Evolutionary conservation across 2,888 invertebrate species (phyloP), one percentile per base, ranked within the genome.

Genomic region (Drosophila sordidula): DNA sequence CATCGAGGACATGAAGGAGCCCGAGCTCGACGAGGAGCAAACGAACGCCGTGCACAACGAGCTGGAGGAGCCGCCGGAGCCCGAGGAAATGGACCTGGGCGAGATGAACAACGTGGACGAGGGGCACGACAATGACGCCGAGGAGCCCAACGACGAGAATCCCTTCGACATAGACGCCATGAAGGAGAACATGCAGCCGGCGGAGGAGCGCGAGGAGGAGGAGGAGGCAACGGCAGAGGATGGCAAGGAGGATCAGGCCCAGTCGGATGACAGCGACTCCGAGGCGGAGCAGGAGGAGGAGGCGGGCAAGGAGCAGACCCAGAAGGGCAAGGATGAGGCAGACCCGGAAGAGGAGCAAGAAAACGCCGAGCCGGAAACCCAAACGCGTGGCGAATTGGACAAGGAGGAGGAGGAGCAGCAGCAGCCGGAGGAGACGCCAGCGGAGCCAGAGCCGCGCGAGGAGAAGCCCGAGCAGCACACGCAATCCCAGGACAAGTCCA

Each of bases 61-160:
- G 56, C 94, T 96, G 70, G 95, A 95, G 78, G 95, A 95, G 45
- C 93, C 95, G 11, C 95, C 96, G 0, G 97, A 98, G 89, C 95
- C 97, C 0, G 97, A 98, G 91, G 95, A 96, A 50, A 95, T 98
- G 91, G 97, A 98, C 88, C 92, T 98, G 67, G 97, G 98, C 0
- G 97, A 98, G 42, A 96, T 98, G 91, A 93, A 97, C 80, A 95
- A 97, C 76, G 92, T 97, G 16, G 97, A 98, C 86, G 96, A 95
- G 29, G 95, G 93, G 76, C 95, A 93, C 89, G 94, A 93, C 6
- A 94, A 94, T 25, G 94, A 95, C 6, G 86, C 87, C 11, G 89
- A 91, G 16, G 94, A 95, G 71, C 92, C 49, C 4, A 86, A 94
- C 62, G 95, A 95, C 29, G 96, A 96, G 73, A 96, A 97, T 94